Evolutionary conservation across 2,797 vertebrate genomes (phyloP).

Genomic region (Tolypeutes matacus): DNA sequence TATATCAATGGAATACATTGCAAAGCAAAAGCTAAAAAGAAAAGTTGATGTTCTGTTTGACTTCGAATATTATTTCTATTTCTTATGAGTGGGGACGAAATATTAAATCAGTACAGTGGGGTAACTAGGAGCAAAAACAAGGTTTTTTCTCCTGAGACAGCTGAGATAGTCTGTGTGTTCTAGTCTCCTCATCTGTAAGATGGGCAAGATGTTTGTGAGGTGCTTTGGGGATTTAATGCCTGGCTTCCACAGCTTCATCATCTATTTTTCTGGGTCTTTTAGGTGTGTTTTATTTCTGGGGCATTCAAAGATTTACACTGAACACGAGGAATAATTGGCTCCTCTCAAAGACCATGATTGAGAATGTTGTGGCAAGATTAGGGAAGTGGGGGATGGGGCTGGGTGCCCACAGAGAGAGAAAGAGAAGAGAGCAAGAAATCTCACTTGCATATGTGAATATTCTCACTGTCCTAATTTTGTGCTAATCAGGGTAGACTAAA

Average conservation of each 20-base stretch:
- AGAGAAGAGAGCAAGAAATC: not conserved
- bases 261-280: not conserved
- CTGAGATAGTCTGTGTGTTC: not conserved
- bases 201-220: not conserved
- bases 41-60: not conserved
- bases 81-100: conserved; percentile 30
- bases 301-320: not conserved
- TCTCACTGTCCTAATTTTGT: no score
- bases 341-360: not conserved
- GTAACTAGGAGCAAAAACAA: not conserved
- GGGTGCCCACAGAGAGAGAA: not conserved
- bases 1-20: not conserved
- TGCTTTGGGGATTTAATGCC: not conserved
- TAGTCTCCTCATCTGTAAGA: not conserved
- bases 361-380: not conserved
- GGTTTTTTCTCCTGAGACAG: conserved; percentile 30
- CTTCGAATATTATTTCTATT: not conserved
- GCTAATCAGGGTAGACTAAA: no score
- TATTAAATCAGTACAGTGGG: not conserved
- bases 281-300: not conserved
- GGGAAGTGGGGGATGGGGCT: no score
- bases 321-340: not conserved
- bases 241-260: not conserved
- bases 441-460: not conserved
- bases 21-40: conserved; percentile 56